These are phyloP conservation scores for Eulithis testata DNA, from an alignment of 2,888 invertebrate species.

Conservation along the genomic window DNA sequence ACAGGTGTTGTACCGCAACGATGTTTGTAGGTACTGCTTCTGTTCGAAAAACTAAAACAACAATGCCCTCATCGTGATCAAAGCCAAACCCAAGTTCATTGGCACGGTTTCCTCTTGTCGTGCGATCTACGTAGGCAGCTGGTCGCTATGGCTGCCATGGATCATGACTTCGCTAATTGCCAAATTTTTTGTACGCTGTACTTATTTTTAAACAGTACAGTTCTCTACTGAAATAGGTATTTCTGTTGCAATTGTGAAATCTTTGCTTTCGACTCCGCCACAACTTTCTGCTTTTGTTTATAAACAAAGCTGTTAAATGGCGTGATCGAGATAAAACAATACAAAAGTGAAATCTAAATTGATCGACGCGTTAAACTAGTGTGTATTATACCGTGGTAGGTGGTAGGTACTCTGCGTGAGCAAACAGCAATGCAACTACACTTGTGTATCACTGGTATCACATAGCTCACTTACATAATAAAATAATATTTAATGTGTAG, in stretches of 20 bases:
- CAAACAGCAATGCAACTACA: slow-evolving; percentile 6
- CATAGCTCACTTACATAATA: neutral
- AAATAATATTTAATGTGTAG: too few species aligned
- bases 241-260: slow-evolving; percentile 22
- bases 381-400: neutral
- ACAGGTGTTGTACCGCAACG: slow-evolving; percentile 29
- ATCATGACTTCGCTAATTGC: slow-evolving; percentile 66
- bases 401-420: slow-evolving; percentile 13
- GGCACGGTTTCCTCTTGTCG: slow-evolving; percentile 67
- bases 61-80: slow-evolving; percentile 58
- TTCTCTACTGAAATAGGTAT: slow-evolving; percentile 21
- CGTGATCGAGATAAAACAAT: slow-evolving; percentile 29
- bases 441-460: neutral
- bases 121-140: slow-evolving; percentile 48
- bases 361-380: slow-evolving; percentile 15
- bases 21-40: slow-evolving; percentile 40
- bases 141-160: slow-evolving; percentile 62
- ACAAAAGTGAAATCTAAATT: slow-evolving; percentile 30
- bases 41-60: slow-evolving; percentile 61
- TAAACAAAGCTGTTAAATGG: slow-evolving; percentile 32
- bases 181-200: slow-evolving; percentile 47
- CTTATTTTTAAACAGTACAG: slow-evolving; percentile 30
- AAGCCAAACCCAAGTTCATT: slow-evolving; percentile 75
- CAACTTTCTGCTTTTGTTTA: slow-evolving; percentile 23
- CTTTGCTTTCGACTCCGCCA: slow-evolving; percentile 14